Conservation (phyloP, 1,140 invertebrate genomes). For the Tenebrio molitor region DNA sequence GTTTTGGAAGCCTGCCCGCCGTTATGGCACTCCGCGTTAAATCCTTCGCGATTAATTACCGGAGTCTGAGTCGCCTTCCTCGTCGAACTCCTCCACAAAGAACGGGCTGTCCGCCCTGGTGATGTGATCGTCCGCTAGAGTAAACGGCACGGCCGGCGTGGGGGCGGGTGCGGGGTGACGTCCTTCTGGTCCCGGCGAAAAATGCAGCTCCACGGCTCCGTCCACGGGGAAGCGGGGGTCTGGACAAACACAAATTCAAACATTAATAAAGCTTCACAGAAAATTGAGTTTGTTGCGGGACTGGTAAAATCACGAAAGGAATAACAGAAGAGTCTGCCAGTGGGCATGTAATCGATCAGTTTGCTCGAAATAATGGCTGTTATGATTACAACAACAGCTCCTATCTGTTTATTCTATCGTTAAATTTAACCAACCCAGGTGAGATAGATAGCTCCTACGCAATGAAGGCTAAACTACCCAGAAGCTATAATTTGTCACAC, state of each 20-base stretch:
- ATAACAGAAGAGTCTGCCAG: too few relatives aligned
- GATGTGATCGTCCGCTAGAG: conserved; percentile 76
- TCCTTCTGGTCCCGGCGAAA: conserved; percentile 75
- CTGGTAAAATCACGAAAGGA: too few relatives aligned
- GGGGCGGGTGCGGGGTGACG: conserved; percentile 77
- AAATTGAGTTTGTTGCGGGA: too few relatives aligned
- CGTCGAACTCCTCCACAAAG: conserved; percentile 72
- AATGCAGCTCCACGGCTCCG: conserved; percentile 88
- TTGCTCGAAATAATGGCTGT: too few relatives aligned
- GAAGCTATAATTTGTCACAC: too few relatives aligned
- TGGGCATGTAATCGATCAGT: too few relatives aligned
- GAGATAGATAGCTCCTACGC: too few relatives aligned
- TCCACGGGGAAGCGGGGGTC: conserved; percentile 80
- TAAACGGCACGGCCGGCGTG: conserved; percentile 78
- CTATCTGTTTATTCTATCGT: too few relatives aligned
- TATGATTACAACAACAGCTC: too few relatives aligned
- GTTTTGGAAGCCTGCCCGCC: background rate
- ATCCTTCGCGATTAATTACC: conserved; percentile 54
- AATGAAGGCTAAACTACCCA: too few relatives aligned
- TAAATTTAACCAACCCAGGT: too few relatives aligned
- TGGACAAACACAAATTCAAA: conserved; percentile 56
- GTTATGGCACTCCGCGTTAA: background rate
- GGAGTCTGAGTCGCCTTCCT: conserved; percentile 66
- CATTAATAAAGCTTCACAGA: too few relatives aligned
- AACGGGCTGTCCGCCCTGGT: conserved; percentile 88